Evolutionary conservation across 2,113 vertebrate species (phyloP).

Genomic region (Polypterus senegalus): DNA sequence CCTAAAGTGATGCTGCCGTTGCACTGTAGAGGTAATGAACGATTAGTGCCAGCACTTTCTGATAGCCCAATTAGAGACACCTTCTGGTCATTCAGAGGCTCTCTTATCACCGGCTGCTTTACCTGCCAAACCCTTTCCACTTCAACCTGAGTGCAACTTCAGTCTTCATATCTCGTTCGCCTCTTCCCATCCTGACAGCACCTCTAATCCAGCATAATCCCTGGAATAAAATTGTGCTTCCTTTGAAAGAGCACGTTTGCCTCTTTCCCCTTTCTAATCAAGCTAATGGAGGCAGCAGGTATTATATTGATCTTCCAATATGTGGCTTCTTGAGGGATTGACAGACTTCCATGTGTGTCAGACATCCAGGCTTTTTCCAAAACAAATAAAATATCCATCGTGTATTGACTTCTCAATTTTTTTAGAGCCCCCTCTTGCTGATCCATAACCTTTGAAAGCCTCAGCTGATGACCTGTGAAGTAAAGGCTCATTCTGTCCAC

Average conservation of each 20-base stretch:
- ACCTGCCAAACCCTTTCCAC: slow-evolving; percentile 66
- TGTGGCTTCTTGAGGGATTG: slow-evolving; percentile 65
- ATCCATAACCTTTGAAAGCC: slow-evolving; percentile 65
- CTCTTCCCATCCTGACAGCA: slow-evolving; percentile 52
- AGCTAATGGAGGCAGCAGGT: slow-evolving; percentile 80
- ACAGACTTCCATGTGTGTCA: slow-evolving; percentile 59
- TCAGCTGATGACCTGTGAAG: slow-evolving; percentile 71
- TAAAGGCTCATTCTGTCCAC: slow-evolving; percentile 60
- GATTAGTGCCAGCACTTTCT: slow-evolving; percentile 48
- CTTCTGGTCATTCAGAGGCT: slow-evolving; percentile 53
- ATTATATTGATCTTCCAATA: slow-evolving; percentile 74
- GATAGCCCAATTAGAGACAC: slow-evolving; percentile 62
- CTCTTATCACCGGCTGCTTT: slow-evolving; percentile 56
- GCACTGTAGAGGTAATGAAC: slow-evolving; percentile 24
- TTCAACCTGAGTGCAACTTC: slow-evolving; percentile 52
- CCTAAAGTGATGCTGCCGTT: neutral
- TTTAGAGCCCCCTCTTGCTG: slow-evolving; percentile 44
- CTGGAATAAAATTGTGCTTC: slow-evolving; percentile 70
- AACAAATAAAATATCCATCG: slow-evolving; percentile 42
- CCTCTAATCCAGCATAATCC: slow-evolving; percentile 69
- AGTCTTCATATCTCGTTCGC: slow-evolving; percentile 43
- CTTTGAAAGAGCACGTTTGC: slow-evolving; percentile 47
- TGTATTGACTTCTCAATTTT: slow-evolving; percentile 58
- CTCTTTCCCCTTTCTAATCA: slow-evolving; percentile 68
- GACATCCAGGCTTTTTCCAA: slow-evolving; percentile 49